A percentile compares a stretch with the other conserved stretches of the same genome.
Conservation (phyloP, 2,797 vertebrate genomes). For the Vireo griseus region DNA sequence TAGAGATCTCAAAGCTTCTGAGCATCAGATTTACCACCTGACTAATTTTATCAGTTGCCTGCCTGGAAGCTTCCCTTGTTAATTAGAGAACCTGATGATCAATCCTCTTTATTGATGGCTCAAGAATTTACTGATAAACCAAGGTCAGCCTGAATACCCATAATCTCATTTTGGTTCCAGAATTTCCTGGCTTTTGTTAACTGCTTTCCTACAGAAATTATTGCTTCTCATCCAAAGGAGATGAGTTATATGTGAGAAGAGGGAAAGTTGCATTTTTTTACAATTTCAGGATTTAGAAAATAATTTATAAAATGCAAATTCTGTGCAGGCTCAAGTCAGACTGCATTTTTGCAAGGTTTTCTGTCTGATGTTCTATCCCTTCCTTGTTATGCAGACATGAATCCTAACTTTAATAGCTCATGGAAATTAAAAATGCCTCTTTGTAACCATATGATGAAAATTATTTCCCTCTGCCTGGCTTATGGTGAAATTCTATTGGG, state of each 20-base stretch:
- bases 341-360: neutral
- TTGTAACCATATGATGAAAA: neutral
- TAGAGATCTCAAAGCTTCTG: neutral
- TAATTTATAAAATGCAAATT: neutral
- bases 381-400: neutral
- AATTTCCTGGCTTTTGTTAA: neutral
- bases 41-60: neutral
- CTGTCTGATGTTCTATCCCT: neutral
- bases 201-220: neutral
- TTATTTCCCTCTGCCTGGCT: neutral
- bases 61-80: neutral
- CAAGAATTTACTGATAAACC: neutral
- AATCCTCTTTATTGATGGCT: neutral
- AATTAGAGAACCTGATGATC: neutral
- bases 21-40: neutral
- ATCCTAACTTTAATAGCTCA: neutral
- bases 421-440: neutral
- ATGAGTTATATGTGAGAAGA: neutral
- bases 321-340: neutral
- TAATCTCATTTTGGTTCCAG: neutral
- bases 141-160: neutral
- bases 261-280: neutral
- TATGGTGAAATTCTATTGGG: neutral
- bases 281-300: neutral
- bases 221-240: neutral